Percentiles rank a stretch among this genome's conserved stretches.
Conservation (phyloP, 2,113 vertebrate genomes). For the Malurus alboscapulatus region DNA sequence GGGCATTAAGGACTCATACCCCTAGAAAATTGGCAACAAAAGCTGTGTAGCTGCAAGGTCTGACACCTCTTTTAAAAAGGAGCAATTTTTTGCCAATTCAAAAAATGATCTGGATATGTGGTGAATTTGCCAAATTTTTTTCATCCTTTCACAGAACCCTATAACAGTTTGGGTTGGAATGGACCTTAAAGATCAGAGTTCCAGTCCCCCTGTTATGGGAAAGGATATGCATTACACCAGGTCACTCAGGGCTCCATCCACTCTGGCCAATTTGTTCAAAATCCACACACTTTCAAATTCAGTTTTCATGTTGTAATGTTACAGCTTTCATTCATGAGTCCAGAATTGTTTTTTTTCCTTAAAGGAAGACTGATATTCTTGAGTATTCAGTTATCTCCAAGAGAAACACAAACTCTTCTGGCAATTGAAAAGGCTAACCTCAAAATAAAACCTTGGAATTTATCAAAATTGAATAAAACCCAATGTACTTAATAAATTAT, state of each 20-base stretch:
- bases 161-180: neutral
- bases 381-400: neutral
- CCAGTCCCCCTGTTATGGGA: fast-evolving
- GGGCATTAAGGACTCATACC: neutral
- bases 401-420: neutral
- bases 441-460: neutral
- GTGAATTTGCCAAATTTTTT: neutral
- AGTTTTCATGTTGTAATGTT: neutral
- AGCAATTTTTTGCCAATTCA: neutral
- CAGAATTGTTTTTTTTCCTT: neutral
- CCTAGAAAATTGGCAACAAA: neutral
- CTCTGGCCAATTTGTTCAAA: neutral
- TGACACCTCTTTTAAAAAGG: neutral
- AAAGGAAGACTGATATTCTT: neutral
- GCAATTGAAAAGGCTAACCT: neutral
- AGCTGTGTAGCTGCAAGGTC: neutral
- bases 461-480: neutral
- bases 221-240: fast-evolving
- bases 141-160: neutral
- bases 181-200: neutral
- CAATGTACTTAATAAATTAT: neutral
- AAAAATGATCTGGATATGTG: neutral
- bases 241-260: neutral
- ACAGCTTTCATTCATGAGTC: neutral
- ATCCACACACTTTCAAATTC: neutral